These are phyloP conservation scores for Cephalopachus bancanus DNA, from an alignment of 2,797 vertebrate species.

Conservation along the genomic window DNA sequence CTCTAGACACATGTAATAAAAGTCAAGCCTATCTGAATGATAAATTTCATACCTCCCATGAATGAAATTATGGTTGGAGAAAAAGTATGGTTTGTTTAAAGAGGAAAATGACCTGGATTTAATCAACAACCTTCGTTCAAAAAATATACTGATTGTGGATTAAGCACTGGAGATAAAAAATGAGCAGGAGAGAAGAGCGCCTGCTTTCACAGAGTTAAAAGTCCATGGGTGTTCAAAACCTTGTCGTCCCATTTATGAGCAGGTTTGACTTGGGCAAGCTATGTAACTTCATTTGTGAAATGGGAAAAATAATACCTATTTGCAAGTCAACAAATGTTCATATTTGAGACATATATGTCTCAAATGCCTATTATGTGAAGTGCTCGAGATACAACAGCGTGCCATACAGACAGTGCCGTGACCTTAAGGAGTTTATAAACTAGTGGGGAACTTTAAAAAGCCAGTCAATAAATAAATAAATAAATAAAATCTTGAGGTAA, in stretches of 20 bases:
- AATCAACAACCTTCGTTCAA: constrained; percentile 41
- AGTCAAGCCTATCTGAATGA: neutral
- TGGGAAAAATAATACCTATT: neutral
- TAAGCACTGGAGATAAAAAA: constrained; percentile 3
- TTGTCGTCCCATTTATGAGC: neutral
- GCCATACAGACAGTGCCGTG: neutral
- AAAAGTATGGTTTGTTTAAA: constrained; percentile 36
- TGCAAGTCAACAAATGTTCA: neutral
- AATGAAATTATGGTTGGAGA: constrained; percentile 40
- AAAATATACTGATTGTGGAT: constrained; percentile 31
- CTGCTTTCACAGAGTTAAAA: neutral
- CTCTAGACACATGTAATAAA: neutral
- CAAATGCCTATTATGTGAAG: neutral
- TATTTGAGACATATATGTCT: too few species aligned
- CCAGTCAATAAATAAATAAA: constrained; percentile 4
- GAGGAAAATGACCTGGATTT: neutral
- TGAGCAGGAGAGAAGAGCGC: neutral
- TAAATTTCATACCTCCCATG: neutral
- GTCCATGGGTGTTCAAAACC: neutral
- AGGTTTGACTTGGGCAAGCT: neutral
- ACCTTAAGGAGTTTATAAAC: neutral
- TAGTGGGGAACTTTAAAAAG: neutral
- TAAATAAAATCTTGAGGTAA: neutral
- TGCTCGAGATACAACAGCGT: neutral
- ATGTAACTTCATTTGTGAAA: neutral